Evolutionary conservation across 2,888 invertebrate genomes (phyloP), one percentile per base, ranked within the genome.

Genomic region (Chromoteleia sp.): DNA sequence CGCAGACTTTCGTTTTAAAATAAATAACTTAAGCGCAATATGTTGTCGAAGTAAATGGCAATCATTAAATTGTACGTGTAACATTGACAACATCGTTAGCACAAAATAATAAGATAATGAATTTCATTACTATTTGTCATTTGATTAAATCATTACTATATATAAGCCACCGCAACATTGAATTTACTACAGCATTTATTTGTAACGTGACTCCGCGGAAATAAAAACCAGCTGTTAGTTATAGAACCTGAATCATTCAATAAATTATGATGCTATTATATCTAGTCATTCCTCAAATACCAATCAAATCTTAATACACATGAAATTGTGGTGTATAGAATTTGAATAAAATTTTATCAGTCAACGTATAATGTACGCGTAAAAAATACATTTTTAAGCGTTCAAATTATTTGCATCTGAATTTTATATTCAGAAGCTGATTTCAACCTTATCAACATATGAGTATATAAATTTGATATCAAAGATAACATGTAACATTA

Each of bases 161-260:
- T 90, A 89, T 87, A 91, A 90, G 86, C 88, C 10, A 36, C 39
- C n/a, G 39, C 83, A 84, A 43, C 6, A 43, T 2, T 1, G 17
- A 86, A 85, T 83, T 85, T 83, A 81, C 68, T 59, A 48, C 80
- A 87, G 87, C 56, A 54, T 52, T 90, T 88, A 89, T 90, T 90
- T 90, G 91, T 90, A 90, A 91, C 88, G 86, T 91, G 91, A 91
- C 89, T 88, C 87, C 84, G 86, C 89, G 85, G 89, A 91, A 90
- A 91, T 88, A 88, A 85, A 85, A 84, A 83, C 30, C 58, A 36
- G 43, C 43, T 43, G 17, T 43, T 43, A 43, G 17, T 43, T 43
- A 7, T 15, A 17, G 43, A 43, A 43, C 43, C 58, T 59, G 59
- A 52, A 52, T 25, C 36, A 33, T 43, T 17, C 15, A 17, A 7